phyloP scores from a whole-genome alignment of 2,113 vertebrate species.

The Pantherophis guttatus region DNA sequence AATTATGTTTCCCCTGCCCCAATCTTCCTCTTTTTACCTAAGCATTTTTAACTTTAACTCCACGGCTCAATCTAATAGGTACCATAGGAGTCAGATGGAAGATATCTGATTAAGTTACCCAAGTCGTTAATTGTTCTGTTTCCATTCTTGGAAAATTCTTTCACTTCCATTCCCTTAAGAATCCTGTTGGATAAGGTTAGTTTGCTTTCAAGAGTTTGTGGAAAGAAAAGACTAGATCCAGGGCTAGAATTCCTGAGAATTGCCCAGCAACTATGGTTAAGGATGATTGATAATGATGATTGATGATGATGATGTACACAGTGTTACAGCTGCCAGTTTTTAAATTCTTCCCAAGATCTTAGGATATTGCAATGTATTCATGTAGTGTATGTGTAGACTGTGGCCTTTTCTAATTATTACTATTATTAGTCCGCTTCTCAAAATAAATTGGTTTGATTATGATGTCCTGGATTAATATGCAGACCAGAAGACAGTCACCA shows the following conservation, averaged over 20 bases:
- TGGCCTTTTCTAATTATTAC: neutral
- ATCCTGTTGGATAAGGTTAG: neutral
- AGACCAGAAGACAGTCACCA: neutral
- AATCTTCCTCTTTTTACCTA: neutral
- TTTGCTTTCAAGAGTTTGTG: neutral
- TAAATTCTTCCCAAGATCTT: neutral
- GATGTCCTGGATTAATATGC: neutral
- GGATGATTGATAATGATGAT: too few species aligned
- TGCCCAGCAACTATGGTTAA: neutral
- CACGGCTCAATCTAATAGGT: neutral
- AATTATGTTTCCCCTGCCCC: neutral
- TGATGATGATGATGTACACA: too few species aligned
- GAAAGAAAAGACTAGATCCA: neutral
- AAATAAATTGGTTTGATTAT: neutral
- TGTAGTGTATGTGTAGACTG: neutral
- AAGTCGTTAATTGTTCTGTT: neutral
- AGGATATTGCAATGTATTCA: neutral
- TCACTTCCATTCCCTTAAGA: neutral
- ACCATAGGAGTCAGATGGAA: neutral
- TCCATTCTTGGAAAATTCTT: neutral
- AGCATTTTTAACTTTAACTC: neutral
- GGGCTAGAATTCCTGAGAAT: neutral
- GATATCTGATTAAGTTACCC: neutral
- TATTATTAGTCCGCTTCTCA: neutral
- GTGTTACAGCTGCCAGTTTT: too few species aligned